phyloP scores from a whole-genome alignment of 2,888 invertebrate species.

The Gymnocheta viridis region DNA sequence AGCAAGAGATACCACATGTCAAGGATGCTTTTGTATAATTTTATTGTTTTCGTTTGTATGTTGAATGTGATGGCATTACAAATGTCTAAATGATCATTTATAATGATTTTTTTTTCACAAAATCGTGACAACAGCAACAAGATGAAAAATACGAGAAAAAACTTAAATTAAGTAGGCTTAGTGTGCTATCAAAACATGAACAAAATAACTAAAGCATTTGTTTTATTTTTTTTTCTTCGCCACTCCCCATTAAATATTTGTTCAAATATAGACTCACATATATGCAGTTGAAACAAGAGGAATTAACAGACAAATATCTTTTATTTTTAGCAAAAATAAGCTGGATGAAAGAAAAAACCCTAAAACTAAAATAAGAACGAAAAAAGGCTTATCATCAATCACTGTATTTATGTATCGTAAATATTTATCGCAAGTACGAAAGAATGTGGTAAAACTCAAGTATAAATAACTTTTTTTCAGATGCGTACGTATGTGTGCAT shows the following conservation, averaged over 20 bases:
- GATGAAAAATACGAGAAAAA: conserved; percentile 21
- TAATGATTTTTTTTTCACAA: conserved; percentile 52
- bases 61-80: conserved; percentile 59
- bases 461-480: conserved; percentile 29
- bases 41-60: conserved; percentile 24
- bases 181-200: conserved; percentile 56
- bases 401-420: conserved; percentile 22
- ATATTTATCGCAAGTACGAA: conserved; percentile 14
- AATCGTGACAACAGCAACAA: conserved; percentile 7
- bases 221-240: not conserved
- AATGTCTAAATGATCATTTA: conserved; percentile 69
- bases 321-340: conserved; percentile 36
- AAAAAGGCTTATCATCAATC: conserved; percentile 69
- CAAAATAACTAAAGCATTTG: conserved; percentile 52
- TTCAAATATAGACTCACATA: not conserved
- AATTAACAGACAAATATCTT: conserved; percentile 61
- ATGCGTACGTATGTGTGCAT: not conserved
- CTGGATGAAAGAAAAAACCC: conserved; percentile 16
- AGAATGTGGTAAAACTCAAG: conserved; percentile 10
- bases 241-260: not conserved
- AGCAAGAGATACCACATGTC: not conserved
- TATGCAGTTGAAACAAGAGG: conserved; percentile 10
- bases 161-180: conserved; percentile 63
- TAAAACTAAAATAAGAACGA: conserved; percentile 36
- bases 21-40: conserved; percentile 2